phyloP scores from a whole-genome alignment of 2,797 vertebrate species.

The Tiaroga cobitis region DNA sequence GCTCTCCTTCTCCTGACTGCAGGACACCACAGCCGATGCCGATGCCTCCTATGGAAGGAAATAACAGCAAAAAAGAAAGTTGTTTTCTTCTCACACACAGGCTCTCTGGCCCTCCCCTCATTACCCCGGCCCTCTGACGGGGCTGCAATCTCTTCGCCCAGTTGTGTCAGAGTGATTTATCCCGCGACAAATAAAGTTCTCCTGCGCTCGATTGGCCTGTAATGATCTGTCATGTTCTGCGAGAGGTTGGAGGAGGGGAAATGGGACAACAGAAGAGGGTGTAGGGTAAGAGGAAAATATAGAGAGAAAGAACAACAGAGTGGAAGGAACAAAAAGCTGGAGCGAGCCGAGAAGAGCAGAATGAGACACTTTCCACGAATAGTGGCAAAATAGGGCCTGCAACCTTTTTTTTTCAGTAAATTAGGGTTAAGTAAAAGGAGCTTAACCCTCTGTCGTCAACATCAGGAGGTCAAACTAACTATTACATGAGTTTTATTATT shows the following conservation, averaged over 20 bases:
- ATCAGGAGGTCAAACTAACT: neutral
- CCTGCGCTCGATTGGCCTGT: conserved; percentile 66
- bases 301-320: conserved; percentile 11
- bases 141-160: conserved; percentile 67
- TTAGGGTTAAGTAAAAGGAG: neutral
- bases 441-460: neutral
- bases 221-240: conserved; percentile 72
- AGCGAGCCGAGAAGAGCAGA: conserved; percentile 6
- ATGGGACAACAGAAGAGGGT: conserved; percentile 59
- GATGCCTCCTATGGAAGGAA: conserved; percentile 76
- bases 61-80: conserved; percentile 19
- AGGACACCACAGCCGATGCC: conserved; percentile 79
- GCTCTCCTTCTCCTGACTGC: conserved; percentile 88
- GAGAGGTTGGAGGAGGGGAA: conserved; percentile 40
- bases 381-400: conserved; percentile 46
- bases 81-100: neutral
- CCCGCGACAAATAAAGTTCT: conserved; percentile 69
- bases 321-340: neutral
- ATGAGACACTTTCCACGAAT: neutral
- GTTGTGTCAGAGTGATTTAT: conserved; percentile 76
- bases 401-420: neutral
- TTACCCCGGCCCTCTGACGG: conserved; percentile 35
- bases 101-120: conserved; percentile 14
- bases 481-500: neutral
- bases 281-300: conserved; percentile 39